Evolutionary conservation across 2,113 vertebrate species (phyloP).

Genomic region (Petrocephalus zakoni): DNA sequence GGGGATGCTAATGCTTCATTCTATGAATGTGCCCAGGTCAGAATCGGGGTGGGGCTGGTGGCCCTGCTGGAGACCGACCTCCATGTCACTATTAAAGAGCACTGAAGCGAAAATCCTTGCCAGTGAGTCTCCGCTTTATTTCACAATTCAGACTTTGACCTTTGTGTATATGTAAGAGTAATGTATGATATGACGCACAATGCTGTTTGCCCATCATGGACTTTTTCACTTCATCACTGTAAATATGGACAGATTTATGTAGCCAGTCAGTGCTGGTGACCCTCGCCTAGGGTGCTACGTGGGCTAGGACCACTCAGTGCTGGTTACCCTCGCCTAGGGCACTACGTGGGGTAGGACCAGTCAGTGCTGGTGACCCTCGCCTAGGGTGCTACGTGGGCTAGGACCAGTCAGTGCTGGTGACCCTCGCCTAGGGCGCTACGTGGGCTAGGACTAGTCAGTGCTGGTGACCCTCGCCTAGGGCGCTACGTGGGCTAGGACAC

Average conservation of each 20-base stretch:
- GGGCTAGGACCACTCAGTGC: no score
- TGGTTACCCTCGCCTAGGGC: no score
- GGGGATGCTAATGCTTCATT: neutral
- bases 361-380: neutral
- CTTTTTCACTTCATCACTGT: neutral
- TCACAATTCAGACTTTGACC: neutral
- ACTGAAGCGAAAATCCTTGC: slow-evolving; percentile 79
- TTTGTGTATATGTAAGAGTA: neutral
- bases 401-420: no score
- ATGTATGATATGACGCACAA: neutral
- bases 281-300: neutral
- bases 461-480: neutral
- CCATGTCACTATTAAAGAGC: slow-evolving; percentile 82
- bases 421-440: no score
- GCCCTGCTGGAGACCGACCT: slow-evolving; percentile 83
- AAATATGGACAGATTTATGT: neutral
- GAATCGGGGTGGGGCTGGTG: slow-evolving; percentile 73
- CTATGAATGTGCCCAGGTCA: slow-evolving; percentile 49
- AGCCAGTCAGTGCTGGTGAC: neutral
- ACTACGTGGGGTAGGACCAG: no score
- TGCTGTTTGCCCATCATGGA: neutral
- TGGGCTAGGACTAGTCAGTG: no score
- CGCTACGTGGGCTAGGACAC: neutral
- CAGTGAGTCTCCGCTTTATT: slow-evolving; percentile 57
- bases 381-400: neutral